These are phyloP conservation scores for Phalacrocorax pelagicus DNA, from an alignment of 2,113 vertebrate genomes.

Conservation along the genomic window DNA sequence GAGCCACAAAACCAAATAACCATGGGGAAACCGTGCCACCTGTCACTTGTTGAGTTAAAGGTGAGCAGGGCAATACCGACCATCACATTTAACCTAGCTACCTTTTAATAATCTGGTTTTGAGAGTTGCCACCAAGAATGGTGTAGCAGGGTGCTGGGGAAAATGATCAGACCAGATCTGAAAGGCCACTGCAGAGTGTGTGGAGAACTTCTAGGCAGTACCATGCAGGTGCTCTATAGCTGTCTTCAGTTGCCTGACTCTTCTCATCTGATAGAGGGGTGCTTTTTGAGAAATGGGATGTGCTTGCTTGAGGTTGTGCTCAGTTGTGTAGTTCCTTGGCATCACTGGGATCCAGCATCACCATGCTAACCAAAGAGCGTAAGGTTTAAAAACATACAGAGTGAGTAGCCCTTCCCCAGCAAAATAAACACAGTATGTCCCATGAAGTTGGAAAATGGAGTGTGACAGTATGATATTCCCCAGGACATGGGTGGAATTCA, in stretches of 20 bases:
- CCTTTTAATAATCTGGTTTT: background rate
- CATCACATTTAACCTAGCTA: background rate
- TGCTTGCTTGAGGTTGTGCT: background rate
- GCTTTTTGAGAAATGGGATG: background rate
- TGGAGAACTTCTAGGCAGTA: background rate
- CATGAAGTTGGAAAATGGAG: background rate
- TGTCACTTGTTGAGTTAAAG: background rate
- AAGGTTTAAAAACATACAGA: background rate
- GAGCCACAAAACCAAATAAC: background rate
- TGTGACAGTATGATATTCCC: background rate
- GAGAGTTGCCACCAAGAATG: background rate
- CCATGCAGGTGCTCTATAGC: background rate
- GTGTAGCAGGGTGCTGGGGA: background rate
- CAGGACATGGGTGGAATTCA: background rate
- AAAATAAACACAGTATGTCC: background rate
- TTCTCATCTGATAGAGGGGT: background rate
- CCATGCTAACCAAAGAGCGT: background rate
- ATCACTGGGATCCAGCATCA: background rate
- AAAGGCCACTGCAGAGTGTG: background rate
- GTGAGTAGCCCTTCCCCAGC: background rate
- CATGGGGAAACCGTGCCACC: background rate
- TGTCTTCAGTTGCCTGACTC: background rate
- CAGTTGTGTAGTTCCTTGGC: background rate
- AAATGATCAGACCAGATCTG: background rate
- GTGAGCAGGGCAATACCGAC: background rate